These are phyloP conservation scores for Lamellibrachia columna DNA, from an alignment of 2,888 invertebrate species.

Conservation along the genomic window DNA sequence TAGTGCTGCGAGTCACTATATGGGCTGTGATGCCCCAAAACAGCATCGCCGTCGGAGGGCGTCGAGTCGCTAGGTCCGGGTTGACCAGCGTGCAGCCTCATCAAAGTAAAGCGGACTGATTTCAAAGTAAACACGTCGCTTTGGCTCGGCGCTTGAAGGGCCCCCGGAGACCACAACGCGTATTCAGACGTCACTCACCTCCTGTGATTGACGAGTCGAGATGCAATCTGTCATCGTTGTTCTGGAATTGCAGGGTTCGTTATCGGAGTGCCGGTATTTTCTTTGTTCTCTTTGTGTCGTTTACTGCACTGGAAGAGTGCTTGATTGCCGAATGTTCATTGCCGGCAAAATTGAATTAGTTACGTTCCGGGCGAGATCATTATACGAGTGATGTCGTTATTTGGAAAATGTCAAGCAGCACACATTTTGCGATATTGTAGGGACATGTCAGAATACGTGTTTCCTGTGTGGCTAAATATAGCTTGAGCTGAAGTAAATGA, in stretches of 20 bases:
- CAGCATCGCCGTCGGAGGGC: background rate
- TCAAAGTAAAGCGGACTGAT: background rate
- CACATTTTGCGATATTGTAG: background rate
- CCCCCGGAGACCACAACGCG: background rate
- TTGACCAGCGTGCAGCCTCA: background rate
- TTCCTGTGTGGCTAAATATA: background rate
- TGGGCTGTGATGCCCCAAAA: background rate
- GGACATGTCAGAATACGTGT: background rate
- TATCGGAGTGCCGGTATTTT: background rate
- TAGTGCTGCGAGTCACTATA: background rate
- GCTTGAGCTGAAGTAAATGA: too few relatives aligned
- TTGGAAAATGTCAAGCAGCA: too few relatives aligned
- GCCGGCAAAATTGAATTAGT: background rate
- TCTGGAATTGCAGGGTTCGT: background rate
- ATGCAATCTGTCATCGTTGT: background rate
- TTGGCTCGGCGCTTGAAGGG: background rate
- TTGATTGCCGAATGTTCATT: background rate
- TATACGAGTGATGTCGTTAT: background rate
- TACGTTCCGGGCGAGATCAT: background rate
- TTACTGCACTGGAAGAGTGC: background rate
- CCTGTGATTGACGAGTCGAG: background rate
- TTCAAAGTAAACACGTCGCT: background rate
- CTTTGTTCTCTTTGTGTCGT: background rate
- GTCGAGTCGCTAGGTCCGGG: background rate
- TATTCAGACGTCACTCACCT: conserved; percentile 9